Percentiles rank a stretch among this genome's conserved stretches.
These are phyloP conservation scores for Rhyacichthys aspro DNA, from an alignment of 2,797 vertebrate species.

Conservation along the genomic window DNA sequence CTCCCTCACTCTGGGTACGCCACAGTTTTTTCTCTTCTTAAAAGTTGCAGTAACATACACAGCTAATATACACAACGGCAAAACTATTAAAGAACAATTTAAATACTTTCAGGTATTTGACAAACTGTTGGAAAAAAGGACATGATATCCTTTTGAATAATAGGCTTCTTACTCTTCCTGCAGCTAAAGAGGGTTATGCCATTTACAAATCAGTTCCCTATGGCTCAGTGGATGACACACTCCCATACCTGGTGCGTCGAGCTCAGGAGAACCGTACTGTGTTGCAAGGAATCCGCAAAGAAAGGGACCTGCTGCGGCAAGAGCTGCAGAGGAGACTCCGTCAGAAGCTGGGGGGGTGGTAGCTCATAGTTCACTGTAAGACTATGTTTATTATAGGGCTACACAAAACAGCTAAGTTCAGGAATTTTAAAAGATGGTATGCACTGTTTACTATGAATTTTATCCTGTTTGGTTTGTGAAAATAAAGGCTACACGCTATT, in stretches of 20 bases:
- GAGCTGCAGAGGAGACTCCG: conserved; percentile 79
- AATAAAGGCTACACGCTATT: too few species aligned
- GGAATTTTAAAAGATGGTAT: too few species aligned
- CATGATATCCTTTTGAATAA: not conserved
- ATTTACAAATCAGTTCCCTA: conserved; percentile 93
- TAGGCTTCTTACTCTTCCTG: not conserved
- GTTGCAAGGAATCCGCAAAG: conserved; percentile 87
- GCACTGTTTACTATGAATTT: too few species aligned
- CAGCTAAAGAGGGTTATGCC: conserved; percentile 77
- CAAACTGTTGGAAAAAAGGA: not conserved
- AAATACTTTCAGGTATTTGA: not conserved
- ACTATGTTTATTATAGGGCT: too few species aligned
- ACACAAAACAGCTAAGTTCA: too few species aligned
- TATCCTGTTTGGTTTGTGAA: too few species aligned
- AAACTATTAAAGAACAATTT: too few species aligned
- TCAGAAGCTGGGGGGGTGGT: conserved; percentile 31
- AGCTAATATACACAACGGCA: too few species aligned
- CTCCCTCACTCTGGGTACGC: conserved; percentile 89
- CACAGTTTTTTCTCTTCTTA: not conserved
- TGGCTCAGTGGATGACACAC: conserved; percentile 87
- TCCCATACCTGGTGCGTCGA: conserved; percentile 89
- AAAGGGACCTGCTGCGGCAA: conserved; percentile 81
- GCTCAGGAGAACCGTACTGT: conserved; percentile 91
- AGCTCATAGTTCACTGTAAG: conserved; percentile 7
- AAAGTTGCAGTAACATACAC: too few species aligned